Conservation (phyloP, 1,140 invertebrate genomes). For the Phymorhynchus buccinoides region DNA sequence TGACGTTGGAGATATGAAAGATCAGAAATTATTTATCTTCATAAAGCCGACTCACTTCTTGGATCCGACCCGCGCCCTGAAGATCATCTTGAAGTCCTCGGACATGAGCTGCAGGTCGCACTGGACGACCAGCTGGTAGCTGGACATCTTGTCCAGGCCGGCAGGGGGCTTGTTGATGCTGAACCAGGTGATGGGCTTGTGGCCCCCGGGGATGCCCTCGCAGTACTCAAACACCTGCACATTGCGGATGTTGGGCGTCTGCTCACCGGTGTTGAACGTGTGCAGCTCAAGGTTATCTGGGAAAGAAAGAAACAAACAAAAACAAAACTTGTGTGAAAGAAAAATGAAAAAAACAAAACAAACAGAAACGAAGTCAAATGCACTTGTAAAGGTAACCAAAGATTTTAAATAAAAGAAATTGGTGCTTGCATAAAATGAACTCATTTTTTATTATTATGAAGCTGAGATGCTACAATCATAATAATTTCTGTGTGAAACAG, state of each 20-base stretch:
- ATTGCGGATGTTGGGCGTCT: conserved; percentile 62
- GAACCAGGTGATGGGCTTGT: conserved; percentile 63
- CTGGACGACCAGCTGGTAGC: conserved; percentile 75
- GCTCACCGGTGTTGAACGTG: conserved; percentile 64
- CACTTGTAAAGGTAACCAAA: too few relatives aligned
- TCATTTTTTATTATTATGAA: too few relatives aligned
- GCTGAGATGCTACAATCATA: too few relatives aligned
- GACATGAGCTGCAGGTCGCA: conserved; percentile 74
- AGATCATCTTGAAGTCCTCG: conserved; percentile 77
- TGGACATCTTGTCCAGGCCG: conserved; percentile 62
- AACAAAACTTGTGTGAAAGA: neutral
- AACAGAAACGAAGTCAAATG: neutral
- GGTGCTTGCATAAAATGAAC: too few relatives aligned
- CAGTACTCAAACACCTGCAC: conserved; percentile 64
- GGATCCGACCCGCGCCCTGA: conserved; percentile 75
- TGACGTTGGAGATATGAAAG: too few relatives aligned
- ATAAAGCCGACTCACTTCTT: conserved; percentile 71
- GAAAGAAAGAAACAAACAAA: neutral
- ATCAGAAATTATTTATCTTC: too few relatives aligned
- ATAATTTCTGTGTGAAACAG: too few relatives aligned
- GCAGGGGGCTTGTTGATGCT: conserved; percentile 61
- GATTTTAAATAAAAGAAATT: too few relatives aligned
- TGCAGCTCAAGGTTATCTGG: conserved; percentile 58
- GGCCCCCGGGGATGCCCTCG: conserved; percentile 61
- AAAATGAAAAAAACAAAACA: neutral